Evolutionary conservation across 1,140 invertebrate species (phyloP).

Genomic region (Cotesia vestalis): DNA sequence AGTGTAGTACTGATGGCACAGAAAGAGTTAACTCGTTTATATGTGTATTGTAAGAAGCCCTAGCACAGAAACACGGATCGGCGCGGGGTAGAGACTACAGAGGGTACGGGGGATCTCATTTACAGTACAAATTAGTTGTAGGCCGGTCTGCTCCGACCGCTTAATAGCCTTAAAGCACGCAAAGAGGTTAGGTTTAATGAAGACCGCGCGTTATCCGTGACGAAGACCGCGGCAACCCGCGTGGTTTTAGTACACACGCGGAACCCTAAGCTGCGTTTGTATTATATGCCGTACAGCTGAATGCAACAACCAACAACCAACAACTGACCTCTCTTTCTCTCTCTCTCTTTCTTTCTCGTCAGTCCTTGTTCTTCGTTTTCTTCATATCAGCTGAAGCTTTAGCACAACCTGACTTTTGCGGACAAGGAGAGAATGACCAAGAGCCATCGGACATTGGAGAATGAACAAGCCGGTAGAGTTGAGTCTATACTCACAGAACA

Average conservation of each 20-base stretch:
- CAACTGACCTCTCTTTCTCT: background rate
- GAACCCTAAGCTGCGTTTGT: background rate
- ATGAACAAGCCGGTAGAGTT: background rate
- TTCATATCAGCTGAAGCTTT: background rate
- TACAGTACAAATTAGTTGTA: conserved; percentile 64
- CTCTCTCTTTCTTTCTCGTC: background rate
- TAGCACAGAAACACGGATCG: too few relatives aligned
- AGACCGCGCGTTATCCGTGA: conserved; percentile 62
- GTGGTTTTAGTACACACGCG: conserved; percentile 36
- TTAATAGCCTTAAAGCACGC: conserved; percentile 61
- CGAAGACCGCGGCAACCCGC: conserved; percentile 47
- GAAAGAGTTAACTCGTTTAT: too few relatives aligned
- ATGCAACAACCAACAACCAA: background rate
- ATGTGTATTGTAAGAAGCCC: too few relatives aligned
- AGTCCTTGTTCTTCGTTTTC: too few relatives aligned
- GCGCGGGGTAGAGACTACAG: background rate
- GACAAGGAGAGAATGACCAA: background rate
- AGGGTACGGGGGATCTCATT: conserved; percentile 57
- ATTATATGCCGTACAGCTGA: background rate
- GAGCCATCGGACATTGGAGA: background rate
- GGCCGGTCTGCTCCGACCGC: conserved; percentile 48
- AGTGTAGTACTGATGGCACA: too few relatives aligned
- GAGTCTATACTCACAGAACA: background rate
- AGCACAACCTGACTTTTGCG: background rate
- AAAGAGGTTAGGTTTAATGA: conserved; percentile 63